Conservation (phyloP, 1,140 invertebrate genomes). For the Papilio glaucus region DNA sequence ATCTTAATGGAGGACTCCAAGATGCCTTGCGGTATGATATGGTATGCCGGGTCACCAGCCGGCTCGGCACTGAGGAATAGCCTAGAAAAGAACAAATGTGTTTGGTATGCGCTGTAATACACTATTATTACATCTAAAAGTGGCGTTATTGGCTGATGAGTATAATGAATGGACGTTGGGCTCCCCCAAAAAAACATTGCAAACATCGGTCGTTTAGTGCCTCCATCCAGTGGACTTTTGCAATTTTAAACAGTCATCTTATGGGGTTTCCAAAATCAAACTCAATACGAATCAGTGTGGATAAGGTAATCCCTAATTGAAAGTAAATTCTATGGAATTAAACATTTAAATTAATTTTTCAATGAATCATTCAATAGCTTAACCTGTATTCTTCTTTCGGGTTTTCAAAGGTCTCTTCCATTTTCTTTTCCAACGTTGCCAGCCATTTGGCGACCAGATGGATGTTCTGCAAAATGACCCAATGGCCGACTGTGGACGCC, state of each 20-base stretch:
- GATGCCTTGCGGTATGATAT: conserved; percentile 90
- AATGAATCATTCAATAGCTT: conserved; percentile 4
- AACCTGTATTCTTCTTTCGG: conserved; percentile 88
- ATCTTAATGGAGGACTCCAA: conserved; percentile 97
- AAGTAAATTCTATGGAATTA: no score
- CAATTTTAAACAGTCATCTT: no score
- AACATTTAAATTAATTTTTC: no score
- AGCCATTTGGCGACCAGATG: conserved; percentile 96
- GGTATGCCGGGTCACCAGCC: conserved; percentile 81
- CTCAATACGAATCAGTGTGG: no score
- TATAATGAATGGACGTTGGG: no score
- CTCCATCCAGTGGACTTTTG: no score
- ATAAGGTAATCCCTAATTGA: no score
- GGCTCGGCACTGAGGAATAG: conserved; percentile 87
- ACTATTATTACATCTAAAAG: no score
- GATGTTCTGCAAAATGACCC: conserved; percentile 96
- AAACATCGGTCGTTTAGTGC: no score
- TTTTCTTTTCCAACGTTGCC: conserved; percentile 93
- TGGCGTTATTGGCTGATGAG: no score
- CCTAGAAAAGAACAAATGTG: conserved; percentile 56
- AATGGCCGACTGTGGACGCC: conserved; percentile 92
- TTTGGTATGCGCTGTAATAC: neutral
- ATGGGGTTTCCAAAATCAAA: no score
- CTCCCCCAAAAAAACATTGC: no score
- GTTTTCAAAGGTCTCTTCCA: conserved; percentile 90